A percentile compares a stretch with the other conserved stretches of the same genome.
These are phyloP conservation scores for Melieria picta DNA, from an alignment of 2,888 invertebrate species.

Conservation along the genomic window DNA sequence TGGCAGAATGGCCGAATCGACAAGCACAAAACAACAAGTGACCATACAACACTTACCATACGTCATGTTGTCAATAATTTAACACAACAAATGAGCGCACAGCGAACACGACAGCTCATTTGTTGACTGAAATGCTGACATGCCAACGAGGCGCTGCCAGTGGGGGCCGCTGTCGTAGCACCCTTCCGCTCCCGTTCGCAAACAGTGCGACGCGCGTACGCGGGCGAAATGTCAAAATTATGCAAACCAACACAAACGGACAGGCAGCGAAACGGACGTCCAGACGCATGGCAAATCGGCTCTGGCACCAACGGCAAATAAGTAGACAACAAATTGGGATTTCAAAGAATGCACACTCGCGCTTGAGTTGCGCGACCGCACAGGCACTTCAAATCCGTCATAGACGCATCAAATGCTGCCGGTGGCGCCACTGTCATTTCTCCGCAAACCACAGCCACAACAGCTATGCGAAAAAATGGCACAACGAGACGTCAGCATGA, in stretches of 20 bases:
- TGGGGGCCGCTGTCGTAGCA: background rate
- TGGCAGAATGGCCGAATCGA: no score
- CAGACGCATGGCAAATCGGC: background rate
- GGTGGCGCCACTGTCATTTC: background rate
- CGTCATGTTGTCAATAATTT: conserved; percentile 24
- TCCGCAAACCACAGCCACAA: background rate
- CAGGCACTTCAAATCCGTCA: background rate
- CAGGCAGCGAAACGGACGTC: background rate
- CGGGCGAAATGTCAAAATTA: conserved; percentile 14
- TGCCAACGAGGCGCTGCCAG: background rate
- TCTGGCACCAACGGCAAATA: background rate
- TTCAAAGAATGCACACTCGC: no score
- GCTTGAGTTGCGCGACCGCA: background rate
- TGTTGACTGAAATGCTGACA: background rate
- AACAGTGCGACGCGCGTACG: background rate
- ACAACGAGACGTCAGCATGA: no score
- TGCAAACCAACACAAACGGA: background rate
- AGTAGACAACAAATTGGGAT: background rate
- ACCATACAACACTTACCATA: no score
- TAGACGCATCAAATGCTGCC: background rate
- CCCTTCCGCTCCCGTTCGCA: background rate
- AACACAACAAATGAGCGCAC: conserved; percentile 21
- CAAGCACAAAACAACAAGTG: no score
- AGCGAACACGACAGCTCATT: conserved; percentile 25
- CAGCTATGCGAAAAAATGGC: no score